Evolutionary conservation across 1,140 invertebrate genomes (phyloP).

Genomic region (Campoletis sonorensis): DNA sequence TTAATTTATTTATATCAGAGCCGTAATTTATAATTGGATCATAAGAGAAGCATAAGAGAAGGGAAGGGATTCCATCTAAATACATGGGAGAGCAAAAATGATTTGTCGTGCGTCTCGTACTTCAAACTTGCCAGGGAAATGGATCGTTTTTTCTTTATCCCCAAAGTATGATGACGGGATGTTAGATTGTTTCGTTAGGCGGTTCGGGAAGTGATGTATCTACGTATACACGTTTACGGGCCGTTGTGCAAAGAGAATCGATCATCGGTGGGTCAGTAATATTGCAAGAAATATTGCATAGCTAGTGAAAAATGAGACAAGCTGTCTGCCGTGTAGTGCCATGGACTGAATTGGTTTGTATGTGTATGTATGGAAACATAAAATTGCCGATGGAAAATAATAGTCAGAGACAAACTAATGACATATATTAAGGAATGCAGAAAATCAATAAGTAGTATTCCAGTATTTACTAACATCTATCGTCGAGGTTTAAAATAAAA

Average conservation of each 20-base stretch:
- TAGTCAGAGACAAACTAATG: slow-evolving; percentile 50
- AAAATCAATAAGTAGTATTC: neutral
- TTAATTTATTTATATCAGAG: neutral
- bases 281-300: slow-evolving; percentile 33
- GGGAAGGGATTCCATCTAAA: too few species aligned
- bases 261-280: slow-evolving; percentile 21
- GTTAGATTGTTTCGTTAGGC: slow-evolving; percentile 20
- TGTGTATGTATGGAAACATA: neutral
- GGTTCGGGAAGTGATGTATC: neutral
- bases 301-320: slow-evolving; percentile 34
- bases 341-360: neutral
- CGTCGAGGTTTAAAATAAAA: too few species aligned
- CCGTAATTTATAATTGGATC: neutral
- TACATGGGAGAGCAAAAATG: neutral
- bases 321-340: neutral
- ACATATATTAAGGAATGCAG: slow-evolving; percentile 14
- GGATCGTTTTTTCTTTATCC: neutral
- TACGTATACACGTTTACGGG: neutral
- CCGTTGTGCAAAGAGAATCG: slow-evolving; percentile 31
- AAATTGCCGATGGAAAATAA: slow-evolving; percentile 27
- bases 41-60: too few species aligned
- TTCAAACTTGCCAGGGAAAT: neutral
- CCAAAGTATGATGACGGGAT: neutral
- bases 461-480: neutral
- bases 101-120: neutral